Conservation (phyloP, 2,797 vertebrate genomes). For the Spinus pinus region DNA sequence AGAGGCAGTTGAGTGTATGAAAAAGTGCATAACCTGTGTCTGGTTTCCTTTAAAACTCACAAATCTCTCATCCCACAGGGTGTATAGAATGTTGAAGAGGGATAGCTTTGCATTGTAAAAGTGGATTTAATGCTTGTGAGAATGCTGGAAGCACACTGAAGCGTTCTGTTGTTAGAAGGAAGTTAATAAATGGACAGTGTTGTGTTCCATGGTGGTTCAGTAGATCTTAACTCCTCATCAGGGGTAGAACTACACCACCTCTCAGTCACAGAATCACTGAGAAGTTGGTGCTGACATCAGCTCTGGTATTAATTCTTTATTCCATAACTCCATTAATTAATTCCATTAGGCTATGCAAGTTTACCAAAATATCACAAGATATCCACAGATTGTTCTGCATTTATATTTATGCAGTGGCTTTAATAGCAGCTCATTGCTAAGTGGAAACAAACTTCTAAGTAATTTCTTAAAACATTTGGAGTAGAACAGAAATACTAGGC, state of each 20-base stretch:
- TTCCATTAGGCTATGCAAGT: neutral
- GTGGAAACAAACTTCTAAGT: neutral
- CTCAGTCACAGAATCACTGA: neutral
- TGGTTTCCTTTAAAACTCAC: neutral
- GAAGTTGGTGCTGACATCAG: neutral
- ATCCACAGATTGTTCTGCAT: neutral
- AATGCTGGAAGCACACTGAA: neutral
- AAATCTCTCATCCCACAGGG: neutral
- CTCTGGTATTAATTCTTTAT: neutral
- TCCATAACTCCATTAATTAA: neutral
- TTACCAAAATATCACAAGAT: fast-evolving
- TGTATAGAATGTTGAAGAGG: neutral
- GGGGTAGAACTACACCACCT: no score
- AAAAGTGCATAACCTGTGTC: neutral
- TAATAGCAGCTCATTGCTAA: neutral
- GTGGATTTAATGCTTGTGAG: neutral
- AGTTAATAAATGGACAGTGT: neutral
- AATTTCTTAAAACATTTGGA: neutral
- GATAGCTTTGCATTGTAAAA: neutral
- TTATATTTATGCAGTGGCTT: neutral
- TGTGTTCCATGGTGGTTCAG: fast-evolving
- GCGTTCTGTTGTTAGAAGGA: neutral
- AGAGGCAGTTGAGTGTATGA: neutral
- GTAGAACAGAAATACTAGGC: neutral
- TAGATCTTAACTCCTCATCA: neutral